phyloP scores from a whole-genome alignment of 2,113 vertebrate species.

The Bambusicola thoracicus region DNA sequence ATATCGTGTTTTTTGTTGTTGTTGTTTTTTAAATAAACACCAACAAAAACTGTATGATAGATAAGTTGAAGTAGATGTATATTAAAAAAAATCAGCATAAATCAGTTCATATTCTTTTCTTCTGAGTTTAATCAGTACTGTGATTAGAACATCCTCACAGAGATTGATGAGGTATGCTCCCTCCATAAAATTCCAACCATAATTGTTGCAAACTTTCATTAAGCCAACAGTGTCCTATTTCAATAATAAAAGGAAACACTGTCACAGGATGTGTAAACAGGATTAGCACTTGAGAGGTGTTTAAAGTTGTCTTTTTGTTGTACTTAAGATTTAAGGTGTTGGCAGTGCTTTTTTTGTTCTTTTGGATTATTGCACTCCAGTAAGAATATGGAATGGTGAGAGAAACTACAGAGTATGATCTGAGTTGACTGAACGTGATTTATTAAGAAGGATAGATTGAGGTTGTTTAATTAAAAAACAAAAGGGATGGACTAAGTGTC shows the following conservation, averaged over 20 bases:
- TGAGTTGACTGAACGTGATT: neutral
- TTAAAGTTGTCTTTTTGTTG: neutral
- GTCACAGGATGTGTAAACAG: no score
- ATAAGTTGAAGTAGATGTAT: neutral
- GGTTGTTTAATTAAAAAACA: neutral
- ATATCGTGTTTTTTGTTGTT: no score
- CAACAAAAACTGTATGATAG: neutral
- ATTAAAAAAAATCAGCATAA: neutral
- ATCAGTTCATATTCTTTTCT: neutral
- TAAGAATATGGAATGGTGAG: neutral
- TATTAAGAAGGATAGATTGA: neutral
- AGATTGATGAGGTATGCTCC: neutral
- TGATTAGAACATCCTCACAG: neutral
- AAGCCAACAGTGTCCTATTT: neutral
- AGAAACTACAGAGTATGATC: neutral
- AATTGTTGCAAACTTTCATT: neutral
- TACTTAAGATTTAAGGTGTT: neutral
- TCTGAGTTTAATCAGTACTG: accelerated
- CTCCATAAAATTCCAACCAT: no score
- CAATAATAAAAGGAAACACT: neutral
- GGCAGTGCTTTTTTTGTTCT: neutral
- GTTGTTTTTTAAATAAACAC: neutral
- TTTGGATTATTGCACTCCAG: neutral
- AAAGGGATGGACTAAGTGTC: neutral
- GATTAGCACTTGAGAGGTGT: neutral